A percentile compares a stretch with the other conserved stretches of the same genome.
Conservation (phyloP, 2,888 invertebrate species). For the Tuberolachnus salignus region DNA sequence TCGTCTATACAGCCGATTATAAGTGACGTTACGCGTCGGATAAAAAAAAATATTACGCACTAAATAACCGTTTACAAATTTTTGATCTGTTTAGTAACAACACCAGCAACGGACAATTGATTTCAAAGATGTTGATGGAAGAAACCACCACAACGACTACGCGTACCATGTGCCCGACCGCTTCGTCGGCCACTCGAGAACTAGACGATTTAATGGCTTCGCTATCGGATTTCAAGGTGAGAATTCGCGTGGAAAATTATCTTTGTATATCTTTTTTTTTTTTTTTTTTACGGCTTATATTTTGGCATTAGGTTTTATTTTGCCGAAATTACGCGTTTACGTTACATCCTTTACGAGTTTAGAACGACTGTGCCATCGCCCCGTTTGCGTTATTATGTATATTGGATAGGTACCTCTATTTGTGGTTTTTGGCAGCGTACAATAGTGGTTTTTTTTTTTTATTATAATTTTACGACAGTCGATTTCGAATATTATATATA, state of each 20-base stretch:
- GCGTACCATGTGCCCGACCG: conserved; percentile 64
- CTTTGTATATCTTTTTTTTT: too few species aligned
- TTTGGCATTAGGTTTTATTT: not conserved
- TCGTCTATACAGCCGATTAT: too few species aligned
- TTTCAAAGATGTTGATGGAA: conserved; percentile 64
- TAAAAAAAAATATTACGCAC: too few species aligned
- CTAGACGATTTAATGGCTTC: conserved; percentile 96
- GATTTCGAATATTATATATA: not conserved
- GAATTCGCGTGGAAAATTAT: conserved; percentile 57
- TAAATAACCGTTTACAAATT: not conserved
- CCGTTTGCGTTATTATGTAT: not conserved
- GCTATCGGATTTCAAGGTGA: conserved; percentile 91
- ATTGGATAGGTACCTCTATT: too few species aligned
- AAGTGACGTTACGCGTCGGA: too few species aligned
- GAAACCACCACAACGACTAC: conserved; percentile 63
- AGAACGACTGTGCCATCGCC: not conserved
- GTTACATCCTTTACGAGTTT: not conserved
- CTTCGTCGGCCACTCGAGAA: conserved; percentile 91
- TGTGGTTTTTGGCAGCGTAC: not conserved
- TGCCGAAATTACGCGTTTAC: not conserved
- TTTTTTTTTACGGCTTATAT: not conserved
- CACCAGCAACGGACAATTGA: conserved; percentile 62
- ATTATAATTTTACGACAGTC: not conserved
- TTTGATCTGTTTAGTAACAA: conserved; percentile 61
- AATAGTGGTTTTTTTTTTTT: too few species aligned